Evolutionary conservation across 2,797 vertebrate species (phyloP).

Genomic region (Muscicapa comitata): DNA sequence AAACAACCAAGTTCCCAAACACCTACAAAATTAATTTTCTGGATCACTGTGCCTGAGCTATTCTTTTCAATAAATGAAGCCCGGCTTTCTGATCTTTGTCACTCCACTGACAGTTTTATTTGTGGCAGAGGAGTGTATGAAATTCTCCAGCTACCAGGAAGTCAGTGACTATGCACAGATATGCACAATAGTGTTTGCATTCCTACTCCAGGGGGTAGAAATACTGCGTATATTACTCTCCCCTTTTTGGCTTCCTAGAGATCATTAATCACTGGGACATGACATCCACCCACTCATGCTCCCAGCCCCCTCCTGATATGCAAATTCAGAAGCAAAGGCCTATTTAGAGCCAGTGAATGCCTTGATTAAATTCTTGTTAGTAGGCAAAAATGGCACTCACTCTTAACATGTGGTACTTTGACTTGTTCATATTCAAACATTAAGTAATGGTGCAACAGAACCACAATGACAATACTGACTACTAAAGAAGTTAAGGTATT

Average conservation of each 20-base stretch:
- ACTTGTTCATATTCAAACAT: not conserved
- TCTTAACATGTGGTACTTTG: slow-evolving; percentile 27
- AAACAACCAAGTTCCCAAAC: slow-evolving; percentile 72
- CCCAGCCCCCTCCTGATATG: slow-evolving; percentile 77
- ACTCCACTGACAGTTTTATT: slow-evolving; percentile 83
- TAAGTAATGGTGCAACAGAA: not conserved
- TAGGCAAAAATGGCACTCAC: slow-evolving; percentile 34
- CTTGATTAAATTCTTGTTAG: slow-evolving; percentile 69
- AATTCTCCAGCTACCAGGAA: slow-evolving; percentile 85
- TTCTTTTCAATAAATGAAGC: slow-evolving; percentile 78
- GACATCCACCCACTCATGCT: slow-evolving; percentile 77
- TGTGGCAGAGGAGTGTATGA: slow-evolving; percentile 79
- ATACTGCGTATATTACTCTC: slow-evolving; percentile 77
- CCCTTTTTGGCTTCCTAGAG: slow-evolving; percentile 72
- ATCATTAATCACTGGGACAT: slow-evolving; percentile 85
- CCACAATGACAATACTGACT: not conserved
- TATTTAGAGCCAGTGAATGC: slow-evolving; percentile 62
- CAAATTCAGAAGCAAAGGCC: slow-evolving; percentile 71
- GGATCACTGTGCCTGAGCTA: slow-evolving; percentile 81
- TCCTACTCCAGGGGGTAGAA: slow-evolving; percentile 81
- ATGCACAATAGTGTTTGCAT: slow-evolving; percentile 83
- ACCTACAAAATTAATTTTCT: slow-evolving; percentile 83
- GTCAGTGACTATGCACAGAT: slow-evolving; percentile 73
- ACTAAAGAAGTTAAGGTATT: not conserved
- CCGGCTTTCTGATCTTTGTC: slow-evolving; percentile 77